Evolutionary conservation across 2,888 invertebrate species (phyloP).

Genomic region (Nephrocerus scutellatus): DNA sequence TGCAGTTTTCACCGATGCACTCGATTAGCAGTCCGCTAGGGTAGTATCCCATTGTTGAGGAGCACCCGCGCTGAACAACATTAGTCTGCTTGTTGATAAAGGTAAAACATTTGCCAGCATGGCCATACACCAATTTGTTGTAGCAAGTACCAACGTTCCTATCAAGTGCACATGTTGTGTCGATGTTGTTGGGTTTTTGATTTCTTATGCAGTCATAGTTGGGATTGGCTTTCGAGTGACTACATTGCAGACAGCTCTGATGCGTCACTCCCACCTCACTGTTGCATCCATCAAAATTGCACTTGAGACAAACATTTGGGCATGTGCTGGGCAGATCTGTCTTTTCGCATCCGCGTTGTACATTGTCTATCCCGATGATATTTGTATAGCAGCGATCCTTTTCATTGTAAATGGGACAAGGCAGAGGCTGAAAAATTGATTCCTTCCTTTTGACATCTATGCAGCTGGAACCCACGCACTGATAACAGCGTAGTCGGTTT

Average conservation of each 20-base stretch:
- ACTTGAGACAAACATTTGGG: slow-evolving; percentile 34
- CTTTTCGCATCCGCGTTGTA: slow-evolving; percentile 34
- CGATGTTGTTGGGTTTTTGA: slow-evolving; percentile 16
- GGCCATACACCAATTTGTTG: slow-evolving; percentile 35
- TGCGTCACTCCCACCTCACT: slow-evolving; percentile 29
- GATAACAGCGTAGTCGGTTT: slow-evolving; percentile 34
- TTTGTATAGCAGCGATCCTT: slow-evolving; percentile 38
- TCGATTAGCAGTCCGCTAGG: slow-evolving; percentile 31
- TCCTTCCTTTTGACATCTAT: slow-evolving; percentile 28
- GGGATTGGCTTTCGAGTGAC: slow-evolving; percentile 22
- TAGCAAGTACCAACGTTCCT: slow-evolving; percentile 28
- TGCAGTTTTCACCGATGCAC: slow-evolving; percentile 36
- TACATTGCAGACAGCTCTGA: slow-evolving; percentile 30
- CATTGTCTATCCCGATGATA: slow-evolving; percentile 29
- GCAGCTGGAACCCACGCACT: slow-evolving; percentile 34
- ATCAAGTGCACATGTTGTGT: not conserved
- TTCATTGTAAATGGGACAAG: slow-evolving; percentile 34
- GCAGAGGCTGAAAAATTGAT: slow-evolving; percentile 21
- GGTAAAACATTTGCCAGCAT: slow-evolving; percentile 33
- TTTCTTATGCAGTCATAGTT: slow-evolving; percentile 29
- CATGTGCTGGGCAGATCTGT: slow-evolving; percentile 29
- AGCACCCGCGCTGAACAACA: slow-evolving; percentile 36
- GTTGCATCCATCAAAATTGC: slow-evolving; percentile 38
- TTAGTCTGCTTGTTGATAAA: slow-evolving; percentile 32
- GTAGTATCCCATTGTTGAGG: slow-evolving; percentile 34